phyloP scores from a whole-genome alignment of 2,797 vertebrate genomes.

The Eulemur mongoz region DNA sequence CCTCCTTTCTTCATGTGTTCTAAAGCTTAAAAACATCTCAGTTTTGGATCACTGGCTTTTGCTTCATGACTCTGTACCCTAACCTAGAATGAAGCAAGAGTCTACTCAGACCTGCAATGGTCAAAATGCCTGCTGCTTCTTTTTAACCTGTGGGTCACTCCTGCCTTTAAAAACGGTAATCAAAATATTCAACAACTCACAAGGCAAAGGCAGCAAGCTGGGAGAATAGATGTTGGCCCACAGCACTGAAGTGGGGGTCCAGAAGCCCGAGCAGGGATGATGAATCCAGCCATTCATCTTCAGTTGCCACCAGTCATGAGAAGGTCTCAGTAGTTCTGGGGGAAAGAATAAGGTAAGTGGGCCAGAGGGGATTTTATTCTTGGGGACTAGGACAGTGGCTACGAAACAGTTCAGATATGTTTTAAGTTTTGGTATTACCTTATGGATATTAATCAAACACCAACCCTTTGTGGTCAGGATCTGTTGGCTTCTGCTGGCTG shows the following conservation, averaged over 20 bases:
- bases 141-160: neutral
- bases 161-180: neutral
- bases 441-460: neutral
- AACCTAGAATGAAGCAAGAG: neutral
- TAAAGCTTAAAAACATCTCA: neutral
- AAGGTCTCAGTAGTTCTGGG: neutral
- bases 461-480: neutral
- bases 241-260: rapidly evolving
- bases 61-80: neutral
- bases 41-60: neutral
- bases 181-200: neutral
- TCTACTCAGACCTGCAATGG: neutral
- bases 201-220: neutral
- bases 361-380: neutral
- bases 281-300: neutral
- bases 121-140: neutral
- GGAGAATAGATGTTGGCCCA: neutral
- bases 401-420: neutral
- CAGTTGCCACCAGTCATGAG: neutral
- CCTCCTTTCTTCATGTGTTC: neutral
- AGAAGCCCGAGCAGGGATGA: neutral
- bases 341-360: neutral
- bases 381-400: neutral
- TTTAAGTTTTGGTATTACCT: neutral
- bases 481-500: neutral